Evolutionary conservation across 2,797 vertebrate genomes (phyloP).

Genomic region (Anguilla obscura): DNA sequence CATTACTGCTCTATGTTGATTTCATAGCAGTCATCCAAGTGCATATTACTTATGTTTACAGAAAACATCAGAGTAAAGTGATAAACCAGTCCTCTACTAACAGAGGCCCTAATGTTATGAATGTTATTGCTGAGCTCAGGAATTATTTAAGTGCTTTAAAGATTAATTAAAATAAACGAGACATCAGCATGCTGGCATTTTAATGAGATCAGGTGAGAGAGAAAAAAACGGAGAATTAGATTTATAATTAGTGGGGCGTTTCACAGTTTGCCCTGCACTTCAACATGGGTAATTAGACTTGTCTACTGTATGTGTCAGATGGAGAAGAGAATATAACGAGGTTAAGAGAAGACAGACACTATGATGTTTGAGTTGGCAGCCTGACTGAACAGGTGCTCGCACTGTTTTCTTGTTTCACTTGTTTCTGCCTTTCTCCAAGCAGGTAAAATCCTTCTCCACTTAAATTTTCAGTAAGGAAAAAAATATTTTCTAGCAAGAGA

Average conservation of each 20-base stretch:
- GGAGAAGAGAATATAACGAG: constrained; percentile 17
- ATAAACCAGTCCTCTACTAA: constrained; percentile 1
- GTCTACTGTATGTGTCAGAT: constrained; percentile 13
- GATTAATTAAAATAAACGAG: constrained; percentile 23
- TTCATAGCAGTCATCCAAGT: not conserved
- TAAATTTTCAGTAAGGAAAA: not conserved
- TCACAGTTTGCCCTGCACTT: constrained; percentile 16
- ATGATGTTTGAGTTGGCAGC: constrained; percentile 15
- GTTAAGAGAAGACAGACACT: not conserved
- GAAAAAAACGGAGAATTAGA: constrained; percentile 16
- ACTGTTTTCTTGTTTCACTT: not conserved
- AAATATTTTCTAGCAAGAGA: not conserved
- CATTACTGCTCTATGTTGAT: not conserved
- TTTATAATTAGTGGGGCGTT: constrained; percentile 22
- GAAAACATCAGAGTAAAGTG: not conserved
- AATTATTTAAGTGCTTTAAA: constrained; percentile 20
- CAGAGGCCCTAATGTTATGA: not conserved
- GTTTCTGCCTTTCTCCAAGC: not conserved
- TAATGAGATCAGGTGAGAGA: constrained; percentile 22
- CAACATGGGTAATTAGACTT: constrained; percentile 13
- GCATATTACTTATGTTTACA: constrained; percentile 10
- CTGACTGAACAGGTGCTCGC: not conserved
- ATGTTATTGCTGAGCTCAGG: constrained; percentile 22
- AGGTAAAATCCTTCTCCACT: not conserved
- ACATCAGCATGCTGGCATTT: constrained; percentile 20